phyloP scores from a whole-genome alignment of 2,113 vertebrate genomes.

The Isichthys henryi region DNA sequence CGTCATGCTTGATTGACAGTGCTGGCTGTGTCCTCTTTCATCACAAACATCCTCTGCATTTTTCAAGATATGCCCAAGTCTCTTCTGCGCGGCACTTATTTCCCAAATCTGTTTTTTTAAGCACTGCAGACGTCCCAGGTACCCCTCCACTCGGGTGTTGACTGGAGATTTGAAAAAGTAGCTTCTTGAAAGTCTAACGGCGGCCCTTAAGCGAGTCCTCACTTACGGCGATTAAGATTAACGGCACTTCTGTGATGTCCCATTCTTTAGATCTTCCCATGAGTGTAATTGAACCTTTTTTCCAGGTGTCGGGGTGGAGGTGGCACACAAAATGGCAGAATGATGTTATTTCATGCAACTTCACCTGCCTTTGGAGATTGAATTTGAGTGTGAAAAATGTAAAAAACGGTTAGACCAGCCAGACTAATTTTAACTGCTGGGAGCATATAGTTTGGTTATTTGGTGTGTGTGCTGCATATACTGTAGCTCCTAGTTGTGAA shows the following conservation, averaged over 20 bases:
- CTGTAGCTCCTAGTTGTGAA: neutral
- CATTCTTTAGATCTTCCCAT: neutral
- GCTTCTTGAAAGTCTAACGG: neutral
- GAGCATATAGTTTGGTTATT: neutral
- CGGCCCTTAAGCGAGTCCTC: neutral
- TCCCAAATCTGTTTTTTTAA: constrained; percentile 3
- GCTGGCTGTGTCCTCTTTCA: neutral
- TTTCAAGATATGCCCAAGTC: neutral
- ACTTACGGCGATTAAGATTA: neutral
- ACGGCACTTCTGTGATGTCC: neutral
- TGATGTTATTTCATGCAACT: constrained; percentile 1
- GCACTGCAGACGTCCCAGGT: neutral
- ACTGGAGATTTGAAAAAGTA: neutral
- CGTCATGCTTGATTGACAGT: constrained; percentile 3
- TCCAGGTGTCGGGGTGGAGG: neutral
- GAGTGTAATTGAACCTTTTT: neutral
- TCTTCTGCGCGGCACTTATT: neutral
- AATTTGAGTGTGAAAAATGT: neutral
- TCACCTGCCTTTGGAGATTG: neutral
- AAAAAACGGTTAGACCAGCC: neutral
- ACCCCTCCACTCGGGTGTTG: neutral
- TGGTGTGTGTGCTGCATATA: neutral
- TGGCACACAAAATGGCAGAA: neutral
- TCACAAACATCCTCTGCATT: neutral
- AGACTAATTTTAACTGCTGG: neutral